Percentiles rank a stretch among this genome's conserved stretches.
These are phyloP conservation scores for Cinclus cinclus DNA, from an alignment of 2,113 vertebrate genomes.

Conservation along the genomic window DNA sequence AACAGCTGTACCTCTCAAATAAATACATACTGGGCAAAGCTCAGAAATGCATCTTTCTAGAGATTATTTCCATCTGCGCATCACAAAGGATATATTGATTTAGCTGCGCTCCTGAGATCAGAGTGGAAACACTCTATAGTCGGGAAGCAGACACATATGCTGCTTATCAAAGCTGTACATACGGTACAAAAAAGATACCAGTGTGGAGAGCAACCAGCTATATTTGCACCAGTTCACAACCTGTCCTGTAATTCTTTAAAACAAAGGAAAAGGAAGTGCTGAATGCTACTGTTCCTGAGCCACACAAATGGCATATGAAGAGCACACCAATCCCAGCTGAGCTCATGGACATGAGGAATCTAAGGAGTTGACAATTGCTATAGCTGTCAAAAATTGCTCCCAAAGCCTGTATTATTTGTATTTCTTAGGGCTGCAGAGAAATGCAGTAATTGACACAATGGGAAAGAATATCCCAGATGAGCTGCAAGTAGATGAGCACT, in stretches of 20 bases:
- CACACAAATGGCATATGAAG: neutral
- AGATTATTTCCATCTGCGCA: constrained; percentile 68
- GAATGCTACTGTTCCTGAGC: neutral
- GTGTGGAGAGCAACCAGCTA: neutral
- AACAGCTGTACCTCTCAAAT: constrained; percentile 56
- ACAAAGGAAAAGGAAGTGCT: constrained; percentile 38
- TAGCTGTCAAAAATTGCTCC: neutral
- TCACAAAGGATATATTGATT: constrained; percentile 63
- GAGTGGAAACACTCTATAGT: constrained; percentile 50
- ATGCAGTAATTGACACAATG: neutral
- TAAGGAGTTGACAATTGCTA: neutral
- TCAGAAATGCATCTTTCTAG: constrained; percentile 58
- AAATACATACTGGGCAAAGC: constrained; percentile 36
- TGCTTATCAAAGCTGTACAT: constrained; percentile 58
- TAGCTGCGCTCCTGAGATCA: constrained; percentile 63
- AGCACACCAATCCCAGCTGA: neutral
- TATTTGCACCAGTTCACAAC: constrained; percentile 10
- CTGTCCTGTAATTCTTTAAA: constrained; percentile 30
- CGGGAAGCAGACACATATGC: constrained; percentile 42
- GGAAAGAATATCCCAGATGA: neutral
- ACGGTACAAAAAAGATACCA: neutral
- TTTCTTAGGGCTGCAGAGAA: neutral
- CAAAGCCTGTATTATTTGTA: neutral
- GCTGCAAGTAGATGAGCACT: neutral
- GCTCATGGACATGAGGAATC: neutral